These are phyloP conservation scores for Sphaerophoria taeniata DNA, from an alignment of 2,888 invertebrate species.

Conservation along the genomic window DNA sequence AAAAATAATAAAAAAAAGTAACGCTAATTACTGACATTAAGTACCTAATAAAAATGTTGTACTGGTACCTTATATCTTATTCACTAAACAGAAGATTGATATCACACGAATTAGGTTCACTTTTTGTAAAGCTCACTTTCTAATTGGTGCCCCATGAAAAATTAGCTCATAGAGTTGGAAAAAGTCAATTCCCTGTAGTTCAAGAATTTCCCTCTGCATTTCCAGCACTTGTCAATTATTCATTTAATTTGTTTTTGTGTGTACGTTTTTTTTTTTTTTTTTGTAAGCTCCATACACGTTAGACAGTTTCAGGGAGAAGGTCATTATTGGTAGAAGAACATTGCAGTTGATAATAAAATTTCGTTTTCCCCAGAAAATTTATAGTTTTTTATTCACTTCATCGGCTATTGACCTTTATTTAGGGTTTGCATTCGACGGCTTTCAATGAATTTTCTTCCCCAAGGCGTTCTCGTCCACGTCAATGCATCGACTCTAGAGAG, in stretches of 20 bases:
- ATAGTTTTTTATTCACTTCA: too few species aligned
- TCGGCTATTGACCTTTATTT: too few species aligned
- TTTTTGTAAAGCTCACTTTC: conserved; percentile 4
- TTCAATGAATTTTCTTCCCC: too few species aligned
- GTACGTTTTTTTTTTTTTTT: too few species aligned
- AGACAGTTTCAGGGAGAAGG: too few species aligned
- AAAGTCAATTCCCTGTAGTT: background rate
- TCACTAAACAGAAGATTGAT: conserved; percentile 8
- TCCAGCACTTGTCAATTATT: background rate
- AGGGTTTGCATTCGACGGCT: too few species aligned
- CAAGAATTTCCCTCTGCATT: background rate
- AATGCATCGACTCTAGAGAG: too few species aligned
- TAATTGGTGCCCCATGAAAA: background rate
- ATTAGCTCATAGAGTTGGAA: background rate
- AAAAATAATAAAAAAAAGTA: background rate
- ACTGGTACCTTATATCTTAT: conserved; percentile 2
- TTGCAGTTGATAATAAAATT: too few species aligned
- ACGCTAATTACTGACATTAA: conserved; percentile 21
- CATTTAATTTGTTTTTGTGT: background rate
- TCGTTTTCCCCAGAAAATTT: too few species aligned
- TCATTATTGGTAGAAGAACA: too few species aligned
- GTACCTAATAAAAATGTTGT: conserved; percentile 13
- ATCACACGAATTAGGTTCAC: conserved; percentile 1
- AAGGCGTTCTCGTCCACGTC: too few species aligned
- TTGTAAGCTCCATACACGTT: too few species aligned